Percentiles rank a stretch among this genome's conserved stretches.
phyloP scores from a whole-genome alignment of 2,888 invertebrate genomes.

The Biston betularia region DNA sequence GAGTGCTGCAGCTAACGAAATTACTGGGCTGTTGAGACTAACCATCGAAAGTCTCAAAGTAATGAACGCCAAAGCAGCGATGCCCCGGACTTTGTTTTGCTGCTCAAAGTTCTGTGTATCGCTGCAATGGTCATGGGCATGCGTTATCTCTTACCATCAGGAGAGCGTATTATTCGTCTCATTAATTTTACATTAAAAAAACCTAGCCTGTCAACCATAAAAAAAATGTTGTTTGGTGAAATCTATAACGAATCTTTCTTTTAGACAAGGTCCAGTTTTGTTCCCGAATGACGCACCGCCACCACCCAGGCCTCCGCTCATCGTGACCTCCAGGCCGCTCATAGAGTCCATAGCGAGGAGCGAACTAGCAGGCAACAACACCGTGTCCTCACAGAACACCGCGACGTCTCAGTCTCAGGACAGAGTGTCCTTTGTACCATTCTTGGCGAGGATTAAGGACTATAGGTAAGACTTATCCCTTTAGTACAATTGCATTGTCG shows the following conservation, averaged over 20 bases:
- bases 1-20: too few relatives aligned
- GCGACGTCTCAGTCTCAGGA: slow-evolving; percentile 56
- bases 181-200: too few relatives aligned
- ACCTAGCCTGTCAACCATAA: too few relatives aligned
- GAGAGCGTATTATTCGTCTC: too few relatives aligned
- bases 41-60: too few relatives aligned
- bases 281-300: slow-evolving; percentile 76
- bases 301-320: slow-evolving; percentile 68
- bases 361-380: slow-evolving; percentile 65
- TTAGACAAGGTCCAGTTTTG: slow-evolving; percentile 78
- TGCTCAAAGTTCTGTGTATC: too few relatives aligned
- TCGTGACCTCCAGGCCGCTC: slow-evolving; percentile 77
- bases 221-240: neutral
- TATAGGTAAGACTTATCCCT: slow-evolving; percentile 54
- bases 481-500: too few relatives aligned
- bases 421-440: slow-evolving; percentile 55
- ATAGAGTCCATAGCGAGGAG: slow-evolving; percentile 73
- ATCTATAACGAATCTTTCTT: slow-evolving; percentile 31
- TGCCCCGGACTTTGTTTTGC: too few relatives aligned
- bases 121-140: too few relatives aligned
- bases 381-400: slow-evolving; percentile 54
- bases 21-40: too few relatives aligned
- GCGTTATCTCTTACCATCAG: too few relatives aligned
- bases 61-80: too few relatives aligned
- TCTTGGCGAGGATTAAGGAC: slow-evolving; percentile 51